These are phyloP conservation scores for Troglohyphantes excavatus DNA, from an alignment of 2,888 invertebrate genomes.

Conservation along the genomic window DNA sequence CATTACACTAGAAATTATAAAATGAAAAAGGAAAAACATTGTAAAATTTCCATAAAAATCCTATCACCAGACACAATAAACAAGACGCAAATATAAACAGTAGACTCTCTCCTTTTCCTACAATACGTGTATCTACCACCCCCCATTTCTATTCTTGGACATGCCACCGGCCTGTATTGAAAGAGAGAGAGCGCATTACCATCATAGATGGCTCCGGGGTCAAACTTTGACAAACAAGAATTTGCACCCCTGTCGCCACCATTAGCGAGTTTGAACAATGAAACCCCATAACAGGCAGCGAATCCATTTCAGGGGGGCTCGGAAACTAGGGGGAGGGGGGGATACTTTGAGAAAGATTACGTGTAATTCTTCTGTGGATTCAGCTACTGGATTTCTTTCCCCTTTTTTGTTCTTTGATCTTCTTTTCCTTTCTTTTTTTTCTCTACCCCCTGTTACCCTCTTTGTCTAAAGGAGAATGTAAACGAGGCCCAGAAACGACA, in stretches of 20 bases:
- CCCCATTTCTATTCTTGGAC: constrained; percentile 18
- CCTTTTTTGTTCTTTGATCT: constrained; percentile 12
- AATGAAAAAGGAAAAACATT: too few species aligned
- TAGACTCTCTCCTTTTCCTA: neutral
- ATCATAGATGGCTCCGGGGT: neutral
- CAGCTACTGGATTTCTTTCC: neutral
- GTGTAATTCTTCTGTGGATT: constrained; percentile 57
- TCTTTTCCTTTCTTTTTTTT: constrained; percentile 40
- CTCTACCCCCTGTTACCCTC: constrained; percentile 8
- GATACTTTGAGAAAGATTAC: constrained; percentile 62
- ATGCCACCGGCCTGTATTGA: neutral
- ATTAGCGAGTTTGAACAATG: constrained; percentile 61
- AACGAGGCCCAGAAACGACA: constrained; percentile 49
- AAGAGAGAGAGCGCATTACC: neutral
- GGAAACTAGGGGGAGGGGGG: neutral
- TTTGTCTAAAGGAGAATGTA: constrained; percentile 47
- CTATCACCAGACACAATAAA: too few species aligned
- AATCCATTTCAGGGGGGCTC: constrained; percentile 39
- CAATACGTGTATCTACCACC: neutral
- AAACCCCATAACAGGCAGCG: neutral
- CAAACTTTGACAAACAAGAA: constrained; percentile 52
- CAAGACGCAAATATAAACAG: too few species aligned
- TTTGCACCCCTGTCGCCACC: constrained; percentile 27
- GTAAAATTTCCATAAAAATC: too few species aligned
- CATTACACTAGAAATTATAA: too few species aligned